These are phyloP conservation scores for Centruroides sculpturatus DNA, from an alignment of 1,140 invertebrate species.

Conservation along the genomic window DNA sequence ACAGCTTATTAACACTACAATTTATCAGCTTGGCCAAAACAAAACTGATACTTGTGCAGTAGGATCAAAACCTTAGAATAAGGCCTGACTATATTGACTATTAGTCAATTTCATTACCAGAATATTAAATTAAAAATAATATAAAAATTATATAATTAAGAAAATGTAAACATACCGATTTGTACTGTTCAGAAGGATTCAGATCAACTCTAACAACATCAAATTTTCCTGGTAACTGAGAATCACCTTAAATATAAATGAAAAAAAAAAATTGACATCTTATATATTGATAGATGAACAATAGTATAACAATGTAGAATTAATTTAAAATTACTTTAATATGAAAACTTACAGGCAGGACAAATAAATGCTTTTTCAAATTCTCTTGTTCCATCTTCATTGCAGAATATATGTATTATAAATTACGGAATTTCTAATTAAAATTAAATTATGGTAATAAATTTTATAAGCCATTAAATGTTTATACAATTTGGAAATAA, in stretches of 20 bases:
- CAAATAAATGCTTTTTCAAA: conserved; percentile 25
- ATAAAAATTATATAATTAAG: not conserved
- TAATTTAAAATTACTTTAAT: too few species aligned
- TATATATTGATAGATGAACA: too few species aligned
- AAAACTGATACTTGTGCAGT: too few species aligned
- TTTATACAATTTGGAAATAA: too few species aligned
- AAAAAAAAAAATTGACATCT: not conserved
- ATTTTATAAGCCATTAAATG: too few species aligned
- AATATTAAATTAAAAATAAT: not conserved
- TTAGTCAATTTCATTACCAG: too few species aligned
- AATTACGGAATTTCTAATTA: not conserved
- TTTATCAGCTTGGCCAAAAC: too few species aligned
- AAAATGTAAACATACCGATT: conserved; percentile 21
- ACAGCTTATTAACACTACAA: too few species aligned
- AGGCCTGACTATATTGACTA: too few species aligned
- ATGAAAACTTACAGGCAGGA: conserved; percentile 24
- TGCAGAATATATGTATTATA: conserved; percentile 24
- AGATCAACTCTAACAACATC: conserved; percentile 27
- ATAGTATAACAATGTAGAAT: not conserved
- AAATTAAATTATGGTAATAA: too few species aligned
- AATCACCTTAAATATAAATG: conserved; percentile 22
- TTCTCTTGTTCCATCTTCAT: conserved; percentile 27
- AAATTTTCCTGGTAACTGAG: conserved; percentile 23
- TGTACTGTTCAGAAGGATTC: conserved; percentile 27
- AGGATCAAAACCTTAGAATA: too few species aligned